Evolutionary conservation across 2,113 vertebrate species (phyloP).

Genomic region (Cynocephalus volans): DNA sequence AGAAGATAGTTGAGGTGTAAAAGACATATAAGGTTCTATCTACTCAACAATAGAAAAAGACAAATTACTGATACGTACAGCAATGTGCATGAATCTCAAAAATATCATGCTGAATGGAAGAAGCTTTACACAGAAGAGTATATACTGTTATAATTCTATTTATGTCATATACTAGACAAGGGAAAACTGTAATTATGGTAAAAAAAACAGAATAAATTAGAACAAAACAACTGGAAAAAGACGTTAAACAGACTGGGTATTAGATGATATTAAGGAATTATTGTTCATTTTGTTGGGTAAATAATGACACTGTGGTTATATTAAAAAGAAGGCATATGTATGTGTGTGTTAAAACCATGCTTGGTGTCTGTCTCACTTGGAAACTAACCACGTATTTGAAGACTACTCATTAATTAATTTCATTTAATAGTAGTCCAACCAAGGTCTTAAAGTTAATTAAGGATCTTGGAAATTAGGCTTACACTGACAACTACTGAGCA

Average conservation of each 20-base stretch:
- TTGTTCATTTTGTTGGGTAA: background rate
- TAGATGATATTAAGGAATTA: background rate
- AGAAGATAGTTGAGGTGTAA: background rate
- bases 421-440: background rate
- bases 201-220: background rate
- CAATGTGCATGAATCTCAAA: background rate
- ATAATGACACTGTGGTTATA: background rate
- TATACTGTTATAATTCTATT: background rate
- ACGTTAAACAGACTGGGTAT: background rate
- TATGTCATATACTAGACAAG: background rate
- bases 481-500: background rate
- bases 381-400: background rate
- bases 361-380: background rate
- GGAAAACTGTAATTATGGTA: background rate
- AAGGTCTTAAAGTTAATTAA: constrained; percentile 7
- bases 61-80: background rate
- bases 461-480: background rate
- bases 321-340: background rate
- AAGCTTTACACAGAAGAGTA: background rate
- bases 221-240: constrained; percentile 10
- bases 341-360: background rate
- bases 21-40: background rate
- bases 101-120: background rate
- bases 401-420: background rate
- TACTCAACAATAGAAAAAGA: background rate